Evolutionary conservation across 2,113 vertebrate genomes (phyloP).

Genomic region (Macroglossus sobrinus): DNA sequence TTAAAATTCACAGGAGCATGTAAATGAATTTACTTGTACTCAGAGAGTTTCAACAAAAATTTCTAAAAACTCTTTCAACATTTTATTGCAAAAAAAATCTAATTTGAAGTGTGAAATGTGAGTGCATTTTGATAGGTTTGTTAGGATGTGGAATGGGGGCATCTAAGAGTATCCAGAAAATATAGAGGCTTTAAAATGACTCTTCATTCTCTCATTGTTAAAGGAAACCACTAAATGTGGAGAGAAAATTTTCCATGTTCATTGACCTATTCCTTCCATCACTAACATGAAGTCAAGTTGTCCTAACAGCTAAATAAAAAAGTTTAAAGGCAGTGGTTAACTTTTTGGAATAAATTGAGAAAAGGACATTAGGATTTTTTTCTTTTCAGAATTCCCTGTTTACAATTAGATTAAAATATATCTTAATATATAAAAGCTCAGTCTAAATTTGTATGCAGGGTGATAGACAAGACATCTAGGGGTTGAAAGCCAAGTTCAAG

Average conservation of each 20-base stretch:
- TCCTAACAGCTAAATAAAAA: constrained; percentile 32
- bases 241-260: neutral
- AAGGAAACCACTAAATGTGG: neutral
- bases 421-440: neutral
- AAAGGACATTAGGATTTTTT: neutral
- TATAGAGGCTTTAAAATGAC: neutral
- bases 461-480: neutral
- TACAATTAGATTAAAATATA: neutral
- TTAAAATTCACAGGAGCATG: neutral
- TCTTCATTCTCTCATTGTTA: neutral
- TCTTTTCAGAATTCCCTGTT: constrained; percentile 43
- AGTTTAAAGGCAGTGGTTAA: constrained; percentile 18
- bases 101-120: neutral
- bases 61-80: neutral
- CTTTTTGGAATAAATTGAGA: constrained; percentile 42
- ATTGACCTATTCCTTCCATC: neutral
- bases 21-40: neutral
- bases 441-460: neutral
- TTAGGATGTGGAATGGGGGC: neutral
- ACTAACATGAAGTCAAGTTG: neutral
- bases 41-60: neutral
- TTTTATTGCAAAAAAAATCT: neutral
- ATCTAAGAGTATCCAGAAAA: neutral
- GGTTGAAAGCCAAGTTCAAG: neutral
- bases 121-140: neutral